Conservation (phyloP, 2,888 invertebrate genomes). For the Lasiommata megera region DNA sequence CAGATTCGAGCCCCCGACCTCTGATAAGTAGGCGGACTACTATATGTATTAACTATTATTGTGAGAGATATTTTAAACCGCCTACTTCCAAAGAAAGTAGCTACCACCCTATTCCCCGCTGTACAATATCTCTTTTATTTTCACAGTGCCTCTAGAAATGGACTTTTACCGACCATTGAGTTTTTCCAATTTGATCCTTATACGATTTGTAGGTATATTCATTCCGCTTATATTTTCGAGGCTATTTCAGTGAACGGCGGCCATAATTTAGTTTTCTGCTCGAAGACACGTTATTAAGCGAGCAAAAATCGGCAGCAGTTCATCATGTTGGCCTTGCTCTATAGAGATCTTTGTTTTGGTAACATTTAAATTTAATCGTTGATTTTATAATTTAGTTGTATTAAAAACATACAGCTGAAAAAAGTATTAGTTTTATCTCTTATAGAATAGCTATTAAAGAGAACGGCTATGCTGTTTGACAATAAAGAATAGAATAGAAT, state of each 20-base stretch:
- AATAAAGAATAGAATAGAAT: too few species aligned
- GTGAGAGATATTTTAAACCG: not conserved
- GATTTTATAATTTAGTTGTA: too few species aligned
- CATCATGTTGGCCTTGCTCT: constrained; percentile 15
- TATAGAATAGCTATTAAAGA: too few species aligned
- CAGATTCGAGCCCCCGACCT: too few species aligned
- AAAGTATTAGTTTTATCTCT: too few species aligned
- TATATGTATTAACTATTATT: too few species aligned
- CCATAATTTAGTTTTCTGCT: constrained; percentile 32
- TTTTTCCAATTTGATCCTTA: constrained; percentile 30
- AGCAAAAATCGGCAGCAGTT: constrained; percentile 25
- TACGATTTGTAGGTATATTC: constrained; percentile 27
- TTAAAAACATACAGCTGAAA: too few species aligned
- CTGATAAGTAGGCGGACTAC: too few species aligned
- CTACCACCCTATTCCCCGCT: constrained; percentile 3
- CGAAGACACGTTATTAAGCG: constrained; percentile 31
- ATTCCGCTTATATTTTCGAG: constrained; percentile 28
- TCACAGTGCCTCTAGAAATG: constrained; percentile 25
- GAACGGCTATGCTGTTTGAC: too few species aligned
- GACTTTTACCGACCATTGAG: constrained; percentile 30
- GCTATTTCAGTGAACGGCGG: constrained; percentile 26
- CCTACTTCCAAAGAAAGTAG: not conserved
- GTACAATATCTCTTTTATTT: constrained; percentile 28
- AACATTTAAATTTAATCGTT: not conserved
- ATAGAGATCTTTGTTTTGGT: not conserved